Base-by-base conservation (phyloP, 2,797 vertebrate genomes). In the Acomys russatus region DNA sequence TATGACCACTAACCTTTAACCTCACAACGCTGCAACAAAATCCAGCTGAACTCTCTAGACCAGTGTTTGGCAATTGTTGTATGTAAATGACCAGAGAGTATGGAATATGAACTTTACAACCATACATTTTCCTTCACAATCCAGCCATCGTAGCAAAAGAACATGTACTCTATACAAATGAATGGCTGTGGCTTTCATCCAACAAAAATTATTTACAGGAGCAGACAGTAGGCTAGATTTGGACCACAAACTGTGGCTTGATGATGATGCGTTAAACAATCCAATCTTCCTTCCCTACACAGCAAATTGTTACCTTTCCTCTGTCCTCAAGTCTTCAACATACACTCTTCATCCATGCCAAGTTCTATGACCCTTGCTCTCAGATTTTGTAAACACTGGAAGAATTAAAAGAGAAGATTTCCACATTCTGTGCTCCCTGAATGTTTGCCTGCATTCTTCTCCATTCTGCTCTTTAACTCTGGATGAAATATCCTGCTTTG, bases 311-410 rank as follows among this genome's bases (percentile, higher is more conserved):
- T 87, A 44, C 51, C 51, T 80, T 80, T 56, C 59, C 25, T n/a
- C 51, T 80, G 89, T 88, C 49, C 61, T 92, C 33, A 86, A 83
- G 54, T 2, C 28, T 91, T 85, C 59, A 61, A 54, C 25, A 38
- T 56, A 73, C 33, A 33, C 28, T 91, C 9, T 11, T 71, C 51
- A 84, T 11, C 22, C 22, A 68, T 64, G 61, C 68, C 85, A 92
- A 92, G 12, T 64, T 28, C 71, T 94, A 18, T 84, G 88, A 94
- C 68, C 2, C 35, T 70, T 92, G 22, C 8, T 92, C 49, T 95
- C n/a, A 68, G 23, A 66, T 94, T 66, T 94, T 77, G 70, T 87
- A 92, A 91, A 80, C 35, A 83, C 49, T 59, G 70, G 88, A 92
- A 80, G 68, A 49, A 82, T 61, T 30, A 23, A 68, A 95, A 71